A percentile compares a stretch with the other conserved stretches of the same genome.
phyloP scores from a whole-genome alignment of 1,140 invertebrate genomes.

The Cherax destructor region DNA sequence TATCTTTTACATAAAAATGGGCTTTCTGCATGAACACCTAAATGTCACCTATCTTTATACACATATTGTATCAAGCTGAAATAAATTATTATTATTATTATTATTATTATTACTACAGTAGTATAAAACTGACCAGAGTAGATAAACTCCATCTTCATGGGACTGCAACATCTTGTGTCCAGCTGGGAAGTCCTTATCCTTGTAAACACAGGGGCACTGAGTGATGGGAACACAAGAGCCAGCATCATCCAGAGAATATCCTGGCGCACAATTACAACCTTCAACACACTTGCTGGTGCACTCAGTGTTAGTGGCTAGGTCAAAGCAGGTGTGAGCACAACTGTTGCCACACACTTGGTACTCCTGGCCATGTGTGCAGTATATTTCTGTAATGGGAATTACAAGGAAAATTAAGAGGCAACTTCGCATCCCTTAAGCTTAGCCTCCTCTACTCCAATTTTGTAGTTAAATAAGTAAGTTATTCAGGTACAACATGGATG shows the following conservation, averaged over 20 bases:
- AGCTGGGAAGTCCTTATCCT: slow-evolving; percentile 81
- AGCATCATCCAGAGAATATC: slow-evolving; percentile 83
- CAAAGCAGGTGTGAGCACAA: slow-evolving; percentile 83
- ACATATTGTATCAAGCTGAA: neutral
- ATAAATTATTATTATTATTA: neutral
- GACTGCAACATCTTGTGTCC: slow-evolving; percentile 79
- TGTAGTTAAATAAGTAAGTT: neutral
- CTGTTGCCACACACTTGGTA: slow-evolving; percentile 88
- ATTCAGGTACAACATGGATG: neutral
- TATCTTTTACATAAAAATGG: neutral
- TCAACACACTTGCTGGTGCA: slow-evolving; percentile 86
- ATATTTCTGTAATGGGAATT: slow-evolving; percentile 77
- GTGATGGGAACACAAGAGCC: slow-evolving; percentile 86
- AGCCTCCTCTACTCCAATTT: neutral
- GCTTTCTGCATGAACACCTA: too few relatives aligned
- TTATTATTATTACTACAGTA: too few relatives aligned
- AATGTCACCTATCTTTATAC: too few relatives aligned
- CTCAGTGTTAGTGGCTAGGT: slow-evolving; percentile 77
- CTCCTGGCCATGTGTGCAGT: slow-evolving; percentile 85
- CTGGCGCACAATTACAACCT: slow-evolving; percentile 90
- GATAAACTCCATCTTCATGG: slow-evolving; percentile 47
- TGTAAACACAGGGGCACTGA: slow-evolving; percentile 85
- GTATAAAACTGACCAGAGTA: slow-evolving; percentile 37
- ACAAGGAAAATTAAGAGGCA: too few relatives aligned
- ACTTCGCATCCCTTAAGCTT: too few relatives aligned